These are phyloP conservation scores for Megaptera novaeangliae DNA, from an alignment of 2,113 vertebrate species.

Conservation along the genomic window DNA sequence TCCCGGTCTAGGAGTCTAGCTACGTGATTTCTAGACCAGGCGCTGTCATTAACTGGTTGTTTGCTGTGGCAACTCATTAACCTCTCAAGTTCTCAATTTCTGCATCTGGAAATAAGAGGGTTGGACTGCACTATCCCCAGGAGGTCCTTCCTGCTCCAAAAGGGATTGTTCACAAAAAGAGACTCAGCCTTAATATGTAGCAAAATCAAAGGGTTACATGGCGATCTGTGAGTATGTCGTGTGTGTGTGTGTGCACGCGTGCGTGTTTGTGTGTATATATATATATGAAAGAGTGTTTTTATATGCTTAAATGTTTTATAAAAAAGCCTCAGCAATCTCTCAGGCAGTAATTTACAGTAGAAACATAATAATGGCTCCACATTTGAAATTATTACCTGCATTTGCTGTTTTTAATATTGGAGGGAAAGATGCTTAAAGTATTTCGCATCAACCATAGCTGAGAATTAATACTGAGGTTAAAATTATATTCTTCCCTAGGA, in stretches of 20 bases:
- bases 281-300: not conserved
- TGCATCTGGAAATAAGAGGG: not conserved
- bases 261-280: fast-evolving
- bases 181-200: not conserved
- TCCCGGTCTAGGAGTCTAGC: not conserved
- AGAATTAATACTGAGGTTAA: not conserved
- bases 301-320: not conserved
- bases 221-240: not conserved
- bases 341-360: not conserved
- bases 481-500: not conserved
- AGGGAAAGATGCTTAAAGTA: not conserved
- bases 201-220: not conserved
- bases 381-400: not conserved
- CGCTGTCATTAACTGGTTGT: not conserved
- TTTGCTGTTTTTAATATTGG: not conserved
- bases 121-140: not conserved
- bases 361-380: not conserved
- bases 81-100: slow-evolving; percentile 1
- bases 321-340: not conserved
- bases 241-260: fast-evolving
- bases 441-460: not conserved
- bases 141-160: not conserved
- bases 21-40: not conserved
- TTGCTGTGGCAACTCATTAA: not conserved
- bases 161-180: not conserved